phyloP scores from a whole-genome alignment of 2,888 invertebrate species.

The Heliconius aoede region DNA sequence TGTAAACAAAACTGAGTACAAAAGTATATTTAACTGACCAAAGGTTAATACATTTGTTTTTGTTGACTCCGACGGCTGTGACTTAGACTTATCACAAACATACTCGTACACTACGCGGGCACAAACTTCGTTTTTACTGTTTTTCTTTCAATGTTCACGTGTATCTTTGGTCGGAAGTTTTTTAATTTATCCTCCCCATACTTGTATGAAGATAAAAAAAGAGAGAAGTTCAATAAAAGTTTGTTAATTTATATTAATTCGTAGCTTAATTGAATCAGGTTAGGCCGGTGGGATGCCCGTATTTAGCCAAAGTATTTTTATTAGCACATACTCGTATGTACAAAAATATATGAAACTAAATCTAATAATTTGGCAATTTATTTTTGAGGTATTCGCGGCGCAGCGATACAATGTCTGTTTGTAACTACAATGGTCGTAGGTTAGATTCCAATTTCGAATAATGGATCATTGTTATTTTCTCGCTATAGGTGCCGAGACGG shows the following conservation, averaged over 20 bases:
- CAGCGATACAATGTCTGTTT: no score
- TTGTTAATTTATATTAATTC: conserved; percentile 35
- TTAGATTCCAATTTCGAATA: no score
- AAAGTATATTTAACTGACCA: conserved; percentile 7
- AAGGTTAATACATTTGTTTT: conserved; percentile 19
- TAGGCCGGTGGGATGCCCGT: background rate
- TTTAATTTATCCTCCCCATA: conserved; percentile 51
- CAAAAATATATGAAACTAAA: background rate
- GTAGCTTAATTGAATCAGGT: conserved; percentile 22
- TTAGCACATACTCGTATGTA: background rate
- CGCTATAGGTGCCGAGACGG: no score
- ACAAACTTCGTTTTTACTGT: conserved; percentile 21
- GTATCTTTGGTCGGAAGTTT: conserved; percentile 48
- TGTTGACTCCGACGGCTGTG: background rate
- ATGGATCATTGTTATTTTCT: no score
- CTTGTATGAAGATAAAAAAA: conserved; percentile 37
- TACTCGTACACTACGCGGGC: background rate
- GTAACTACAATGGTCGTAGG: no score
- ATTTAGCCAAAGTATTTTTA: background rate
- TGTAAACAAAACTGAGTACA: background rate
- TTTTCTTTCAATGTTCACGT: conserved; percentile 30
- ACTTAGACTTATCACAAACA: conserved; percentile 10
- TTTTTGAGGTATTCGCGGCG: background rate
- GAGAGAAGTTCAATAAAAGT: conserved; percentile 41
- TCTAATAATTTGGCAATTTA: background rate